Percentiles rank a stretch among this genome's conserved stretches.
Conservation (phyloP, 2,797 vertebrate species). For the Chaunax sp. region DNA sequence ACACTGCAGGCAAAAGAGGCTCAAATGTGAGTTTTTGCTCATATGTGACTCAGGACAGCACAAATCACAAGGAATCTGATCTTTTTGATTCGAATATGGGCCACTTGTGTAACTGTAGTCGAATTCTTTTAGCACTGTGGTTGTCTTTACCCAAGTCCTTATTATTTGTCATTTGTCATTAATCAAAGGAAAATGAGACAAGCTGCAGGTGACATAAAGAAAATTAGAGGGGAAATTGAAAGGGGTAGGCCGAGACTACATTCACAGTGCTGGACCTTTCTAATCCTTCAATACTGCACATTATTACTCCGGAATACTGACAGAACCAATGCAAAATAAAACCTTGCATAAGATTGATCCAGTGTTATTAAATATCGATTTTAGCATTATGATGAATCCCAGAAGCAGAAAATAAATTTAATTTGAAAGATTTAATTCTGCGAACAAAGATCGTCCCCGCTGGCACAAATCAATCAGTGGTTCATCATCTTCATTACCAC, state of each 20-base stretch:
- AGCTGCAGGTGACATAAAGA: not conserved
- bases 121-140: no score
- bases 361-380: slow-evolving; percentile 85
- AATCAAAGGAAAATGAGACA: slow-evolving; percentile 10
- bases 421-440: slow-evolving; percentile 77
- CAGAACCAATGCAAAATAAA: slow-evolving; percentile 67
- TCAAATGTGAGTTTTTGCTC: no score
- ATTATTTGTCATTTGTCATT: no score
- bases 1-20: no score
- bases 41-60: no score
- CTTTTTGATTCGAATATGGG: no score
- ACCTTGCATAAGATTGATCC: slow-evolving; percentile 72
- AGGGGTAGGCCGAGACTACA: not conserved
- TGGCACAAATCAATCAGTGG: slow-evolving; percentile 78
- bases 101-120: no score
- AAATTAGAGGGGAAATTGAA: slow-evolving; percentile 13
- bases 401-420: slow-evolving; percentile 72
- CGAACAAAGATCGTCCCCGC: slow-evolving; percentile 67
- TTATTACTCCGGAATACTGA: slow-evolving; percentile 58
- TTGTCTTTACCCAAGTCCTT: no score
- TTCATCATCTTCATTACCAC: slow-evolving; percentile 67
- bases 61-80: no score
- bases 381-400: slow-evolving; percentile 70
- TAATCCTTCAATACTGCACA: slow-evolving; percentile 47
- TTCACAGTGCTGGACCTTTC: slow-evolving; percentile 27